A percentile compares a stretch with the other conserved stretches of the same genome.
These are phyloP conservation scores for Oligia fasciuncula DNA, from an alignment of 2,888 invertebrate species.

Conservation along the genomic window DNA sequence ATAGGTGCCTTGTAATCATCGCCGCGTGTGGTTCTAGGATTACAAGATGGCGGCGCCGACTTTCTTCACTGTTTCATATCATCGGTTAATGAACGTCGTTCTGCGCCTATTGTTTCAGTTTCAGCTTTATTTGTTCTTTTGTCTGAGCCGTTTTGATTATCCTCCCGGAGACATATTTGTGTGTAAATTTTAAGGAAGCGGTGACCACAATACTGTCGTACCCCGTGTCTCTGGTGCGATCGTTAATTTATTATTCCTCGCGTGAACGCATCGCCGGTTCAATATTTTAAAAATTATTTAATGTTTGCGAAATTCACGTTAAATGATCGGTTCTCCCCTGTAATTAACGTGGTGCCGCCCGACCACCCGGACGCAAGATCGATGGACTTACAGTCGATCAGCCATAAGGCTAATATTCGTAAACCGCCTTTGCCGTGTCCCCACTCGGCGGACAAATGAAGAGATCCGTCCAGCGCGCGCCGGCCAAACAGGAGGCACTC, in stretches of 20 bases:
- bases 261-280: constrained; percentile 84
- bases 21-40: constrained; percentile 89
- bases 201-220: constrained; percentile 47
- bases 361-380: constrained; percentile 85
- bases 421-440: constrained; percentile 80
- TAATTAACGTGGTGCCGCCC: constrained; percentile 86
- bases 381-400: constrained; percentile 83
- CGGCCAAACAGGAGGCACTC: constrained; percentile 61
- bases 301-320: constrained; percentile 88
- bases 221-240: constrained; percentile 70
- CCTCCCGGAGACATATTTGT: constrained; percentile 47
- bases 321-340: constrained; percentile 86
- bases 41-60: constrained; percentile 82
- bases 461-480: constrained; percentile 73
- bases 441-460: constrained; percentile 80
- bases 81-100: constrained; percentile 83
- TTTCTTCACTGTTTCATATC: constrained; percentile 77
- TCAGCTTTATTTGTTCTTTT: constrained; percentile 73
- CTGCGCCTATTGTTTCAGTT: constrained; percentile 85
- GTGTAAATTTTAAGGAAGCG: constrained; percentile 59
- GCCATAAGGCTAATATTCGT: constrained; percentile 82
- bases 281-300: constrained; percentile 85
- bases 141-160: constrained; percentile 62
- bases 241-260: constrained; percentile 85
- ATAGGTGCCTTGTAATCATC: constrained; percentile 90